Percentiles rank a stretch among this genome's conserved stretches.
Conservation (phyloP, 2,797 vertebrate species). For the Phataginus tricuspis region DNA sequence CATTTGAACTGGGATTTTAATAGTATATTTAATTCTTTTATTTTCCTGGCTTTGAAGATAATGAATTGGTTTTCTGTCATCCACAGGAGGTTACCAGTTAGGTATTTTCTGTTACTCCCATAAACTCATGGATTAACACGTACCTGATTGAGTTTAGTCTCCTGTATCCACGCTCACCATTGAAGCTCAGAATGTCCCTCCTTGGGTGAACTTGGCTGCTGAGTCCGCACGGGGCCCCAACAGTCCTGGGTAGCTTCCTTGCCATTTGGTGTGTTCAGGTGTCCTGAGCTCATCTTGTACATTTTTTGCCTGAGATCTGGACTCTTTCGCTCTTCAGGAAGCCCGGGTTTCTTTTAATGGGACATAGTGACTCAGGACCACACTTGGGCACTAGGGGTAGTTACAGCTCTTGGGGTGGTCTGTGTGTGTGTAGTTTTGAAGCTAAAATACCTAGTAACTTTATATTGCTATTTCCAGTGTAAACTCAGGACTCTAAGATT, state of each 20-base stretch:
- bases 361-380: background rate
- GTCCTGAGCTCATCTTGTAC: background rate
- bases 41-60: background rate
- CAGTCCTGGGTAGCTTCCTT: background rate
- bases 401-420: background rate
- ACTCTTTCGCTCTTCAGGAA: background rate
- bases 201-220: background rate
- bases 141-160: background rate
- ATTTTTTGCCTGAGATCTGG: background rate
- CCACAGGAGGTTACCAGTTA: background rate
- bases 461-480: background rate
- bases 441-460: background rate
- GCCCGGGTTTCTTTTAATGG: background rate
- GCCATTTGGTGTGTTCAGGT: background rate
- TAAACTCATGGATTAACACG: background rate
- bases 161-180: background rate
- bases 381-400: background rate
- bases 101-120: background rate
- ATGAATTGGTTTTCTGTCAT: background rate
- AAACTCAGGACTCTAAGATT: background rate
- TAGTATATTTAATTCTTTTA: background rate
- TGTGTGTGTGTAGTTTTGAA: background rate
- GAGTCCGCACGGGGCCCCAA: background rate
- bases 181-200: background rate
- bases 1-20: no score